phyloP scores from a whole-genome alignment of 35 echinoderm and acorn worm species.

The Chiridota heheva region DNA sequence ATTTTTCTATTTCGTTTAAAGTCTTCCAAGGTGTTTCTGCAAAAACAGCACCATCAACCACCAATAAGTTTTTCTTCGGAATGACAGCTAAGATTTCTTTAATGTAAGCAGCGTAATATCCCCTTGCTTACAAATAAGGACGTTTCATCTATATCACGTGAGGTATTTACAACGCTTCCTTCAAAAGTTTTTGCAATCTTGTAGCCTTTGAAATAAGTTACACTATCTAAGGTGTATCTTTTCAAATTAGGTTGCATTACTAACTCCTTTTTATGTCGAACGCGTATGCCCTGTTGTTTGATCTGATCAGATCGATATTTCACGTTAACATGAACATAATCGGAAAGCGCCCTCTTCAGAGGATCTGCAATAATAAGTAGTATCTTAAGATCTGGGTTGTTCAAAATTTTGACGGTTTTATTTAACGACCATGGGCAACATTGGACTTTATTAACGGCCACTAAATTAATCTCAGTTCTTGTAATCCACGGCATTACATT shows the following conservation, averaged over 20 bases:
- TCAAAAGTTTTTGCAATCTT: slow-evolving; percentile 23
- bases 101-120: background rate
- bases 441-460: slow-evolving; percentile 29
- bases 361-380: slow-evolving; percentile 18
- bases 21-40: background rate
- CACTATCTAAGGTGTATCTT: background rate
- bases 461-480: background rate
- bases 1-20: background rate
- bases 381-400: background rate
- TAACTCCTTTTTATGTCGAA: background rate
- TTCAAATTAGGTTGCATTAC: background rate
- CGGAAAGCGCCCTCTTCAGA: slow-evolving; percentile 12
- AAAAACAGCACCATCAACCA: slow-evolving; percentile 12
- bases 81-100: background rate
- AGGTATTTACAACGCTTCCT: background rate
- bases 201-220: slow-evolving; percentile 23
- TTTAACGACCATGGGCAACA: background rate
- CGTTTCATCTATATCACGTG: background rate
- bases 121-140: slow-evolving; percentile 8
- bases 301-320: too few relatives aligned
- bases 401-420: background rate
- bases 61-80: background rate
- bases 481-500: background rate
- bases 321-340: slow-evolving; percentile 10
- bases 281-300: background rate